Evolutionary conservation across 2,797 vertebrate species (phyloP).

Genomic region (Adrianichthys oophorus): DNA sequence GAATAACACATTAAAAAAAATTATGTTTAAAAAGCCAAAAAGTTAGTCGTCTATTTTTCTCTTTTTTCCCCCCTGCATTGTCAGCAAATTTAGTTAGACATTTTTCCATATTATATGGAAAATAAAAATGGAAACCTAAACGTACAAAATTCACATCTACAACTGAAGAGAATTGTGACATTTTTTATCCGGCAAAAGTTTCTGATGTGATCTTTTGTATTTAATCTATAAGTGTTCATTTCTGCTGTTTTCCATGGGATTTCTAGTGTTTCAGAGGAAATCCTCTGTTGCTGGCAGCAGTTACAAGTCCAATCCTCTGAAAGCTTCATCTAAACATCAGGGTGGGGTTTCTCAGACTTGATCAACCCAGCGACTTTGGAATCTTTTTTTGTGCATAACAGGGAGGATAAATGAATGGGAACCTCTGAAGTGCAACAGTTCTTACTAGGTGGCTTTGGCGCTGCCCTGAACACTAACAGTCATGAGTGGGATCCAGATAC

Average conservation of each 20-base stretch:
- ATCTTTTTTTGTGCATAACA: neutral
- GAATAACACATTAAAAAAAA: neutral
- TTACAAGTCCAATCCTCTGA: no score
- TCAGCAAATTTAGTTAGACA: no score
- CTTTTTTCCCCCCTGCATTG: no score
- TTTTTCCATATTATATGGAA: no score
- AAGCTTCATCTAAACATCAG: no score
- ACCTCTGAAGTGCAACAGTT: neutral
- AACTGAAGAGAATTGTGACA: constrained; percentile 5
- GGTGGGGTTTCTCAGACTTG: no score
- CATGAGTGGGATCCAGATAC: constrained; percentile 97
- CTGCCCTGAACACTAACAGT: constrained; percentile 93
- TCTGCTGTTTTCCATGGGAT: neutral
- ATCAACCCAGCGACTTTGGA: no score
- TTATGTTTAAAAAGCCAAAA: neutral
- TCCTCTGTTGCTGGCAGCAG: neutral
- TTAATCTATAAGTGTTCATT: constrained; percentile 4
- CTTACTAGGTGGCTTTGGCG: constrained; percentile 98
- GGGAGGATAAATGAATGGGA: neutral
- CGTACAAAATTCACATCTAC: constrained; percentile 11
- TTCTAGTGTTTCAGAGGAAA: neutral
- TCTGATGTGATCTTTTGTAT: constrained; percentile 4
- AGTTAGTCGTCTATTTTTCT: no score
- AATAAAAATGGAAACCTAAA: constrained; percentile 8
- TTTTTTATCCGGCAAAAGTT: constrained; percentile 2